These are phyloP conservation scores for Maconellicoccus hirsutus DNA, from an alignment of 1,140 invertebrate species.

Conservation along the genomic window DNA sequence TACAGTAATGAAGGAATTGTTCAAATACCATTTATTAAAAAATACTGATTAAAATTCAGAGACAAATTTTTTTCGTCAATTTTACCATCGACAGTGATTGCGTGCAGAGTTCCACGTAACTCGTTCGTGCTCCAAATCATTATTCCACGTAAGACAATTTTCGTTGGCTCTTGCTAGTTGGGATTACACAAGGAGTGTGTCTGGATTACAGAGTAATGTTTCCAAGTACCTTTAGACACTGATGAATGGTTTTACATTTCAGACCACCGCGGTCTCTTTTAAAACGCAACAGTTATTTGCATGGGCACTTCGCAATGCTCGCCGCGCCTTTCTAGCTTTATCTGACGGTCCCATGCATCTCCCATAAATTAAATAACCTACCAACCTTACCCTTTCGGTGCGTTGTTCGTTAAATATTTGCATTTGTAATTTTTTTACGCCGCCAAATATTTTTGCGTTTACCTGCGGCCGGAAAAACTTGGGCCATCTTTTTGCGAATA, in stretches of 20 bases:
- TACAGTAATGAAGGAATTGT: conserved; percentile 1
- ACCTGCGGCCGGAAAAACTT: not conserved
- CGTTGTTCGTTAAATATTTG: conserved; percentile 16
- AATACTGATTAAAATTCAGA: not conserved
- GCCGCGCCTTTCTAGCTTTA: conserved; percentile 13
- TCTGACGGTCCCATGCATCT: conserved; percentile 9
- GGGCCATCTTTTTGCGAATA: not conserved
- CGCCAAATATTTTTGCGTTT: not conserved
- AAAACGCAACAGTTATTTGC: not conserved
- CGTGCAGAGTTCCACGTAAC: not conserved
- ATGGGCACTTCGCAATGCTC: not conserved
- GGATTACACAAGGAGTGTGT: conserved; percentile 2
- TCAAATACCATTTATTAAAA: conserved; percentile 3
- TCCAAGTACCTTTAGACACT: conserved; percentile 10
- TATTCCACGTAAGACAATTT: too few species aligned
- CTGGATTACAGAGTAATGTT: conserved; percentile 2
- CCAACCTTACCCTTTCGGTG: not conserved
- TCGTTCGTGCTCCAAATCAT: too few species aligned
- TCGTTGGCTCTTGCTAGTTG: not conserved
- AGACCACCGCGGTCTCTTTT: not conserved
- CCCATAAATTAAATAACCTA: conserved; percentile 17
- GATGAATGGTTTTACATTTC: conserved; percentile 16
- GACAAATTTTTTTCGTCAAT: not conserved
- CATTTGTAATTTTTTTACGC: conserved; percentile 6
- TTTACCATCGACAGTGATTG: not conserved